Evolutionary conservation across 2,113 vertebrate species (phyloP), one percentile per base, ranked within the genome.

Genomic region (Anarrhichthys ocellatus): DNA sequence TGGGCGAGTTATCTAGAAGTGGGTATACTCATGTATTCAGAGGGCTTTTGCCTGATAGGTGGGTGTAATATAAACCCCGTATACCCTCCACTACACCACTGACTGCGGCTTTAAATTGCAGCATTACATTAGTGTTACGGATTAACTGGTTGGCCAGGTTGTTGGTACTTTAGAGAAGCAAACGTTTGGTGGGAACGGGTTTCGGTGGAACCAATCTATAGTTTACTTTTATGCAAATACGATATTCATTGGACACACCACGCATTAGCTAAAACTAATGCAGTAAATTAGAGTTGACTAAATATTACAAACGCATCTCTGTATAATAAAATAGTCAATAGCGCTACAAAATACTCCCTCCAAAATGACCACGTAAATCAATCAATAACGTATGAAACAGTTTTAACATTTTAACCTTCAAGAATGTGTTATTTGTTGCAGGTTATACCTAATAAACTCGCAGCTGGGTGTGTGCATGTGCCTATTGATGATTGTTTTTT

Each of bases 401-500:
- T 46, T 66, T 32, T 61, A 15, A 24, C 1, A 58, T 3, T n/a
- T 5, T n/a, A 63, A 36, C 5, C 32, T 22, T n/a, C 34, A 22
- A 22, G 2, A 6, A 38, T 4, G 18, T 11, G 22, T 18, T 0
- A 24, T 22, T 2, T 20, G 62, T 13, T 48, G 29, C 56, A 50
- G 27, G 9, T 10, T 38, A 36, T 10, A 40, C 4, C 2, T 4
- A 32, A 44, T 24, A 18, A n/a, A 44, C 15, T 5, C 2, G 0
- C 11, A 15, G 15, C 11, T 5, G 14, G 5, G 20, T 59, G 7
- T 1, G 20, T 59, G 7, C 1, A 20, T 11, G 5, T 8, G 13
- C 8, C 24, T 5, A 2, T 9, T 7, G 6, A 1, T 1, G 9
- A 1, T 2, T 1, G 27, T 32, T 6, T 32, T 11, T 0, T 18